phyloP scores from a whole-genome alignment of 1,140 invertebrate species.

The Zaprionus camerounensis region DNA sequence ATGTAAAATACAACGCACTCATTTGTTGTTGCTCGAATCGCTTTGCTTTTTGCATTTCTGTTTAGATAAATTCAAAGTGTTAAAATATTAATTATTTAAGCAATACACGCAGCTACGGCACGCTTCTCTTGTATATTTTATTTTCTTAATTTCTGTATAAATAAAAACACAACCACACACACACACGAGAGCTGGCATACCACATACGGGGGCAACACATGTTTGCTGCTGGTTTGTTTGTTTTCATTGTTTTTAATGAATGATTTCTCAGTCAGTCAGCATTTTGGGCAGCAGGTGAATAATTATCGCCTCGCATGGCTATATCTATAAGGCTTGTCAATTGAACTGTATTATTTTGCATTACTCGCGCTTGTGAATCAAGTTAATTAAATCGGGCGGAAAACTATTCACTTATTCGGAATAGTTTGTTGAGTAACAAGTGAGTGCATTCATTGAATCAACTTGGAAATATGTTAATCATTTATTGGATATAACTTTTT shows the following conservation, averaged over 20 bases:
- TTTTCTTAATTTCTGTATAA: slow-evolving; percentile 64
- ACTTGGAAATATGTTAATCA: background rate
- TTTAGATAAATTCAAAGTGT: slow-evolving; percentile 71
- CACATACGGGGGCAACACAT: slow-evolving; percentile 60
- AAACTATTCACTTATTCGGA: background rate
- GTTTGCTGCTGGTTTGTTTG: slow-evolving; percentile 75
- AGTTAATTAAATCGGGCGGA: background rate
- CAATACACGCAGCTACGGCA: slow-evolving; percentile 77
- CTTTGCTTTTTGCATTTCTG: slow-evolving; percentile 26
- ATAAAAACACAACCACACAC: slow-evolving; percentile 29
- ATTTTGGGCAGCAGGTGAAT: slow-evolving; percentile 70
- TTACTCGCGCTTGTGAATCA: slow-evolving; percentile 40
- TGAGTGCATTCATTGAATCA: background rate
- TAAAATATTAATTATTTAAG: slow-evolving; percentile 83
- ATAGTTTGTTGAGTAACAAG: background rate
- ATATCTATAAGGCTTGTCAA: slow-evolving; percentile 60
- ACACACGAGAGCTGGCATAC: slow-evolving; percentile 8
- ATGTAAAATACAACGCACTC: slow-evolving; percentile 73
- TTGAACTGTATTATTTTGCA: slow-evolving; percentile 52
- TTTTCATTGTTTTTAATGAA: slow-evolving; percentile 76
- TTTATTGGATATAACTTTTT: background rate
- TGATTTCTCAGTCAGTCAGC: slow-evolving; percentile 63
- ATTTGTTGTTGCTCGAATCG: slow-evolving; percentile 47
- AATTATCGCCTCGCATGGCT: slow-evolving; percentile 65
- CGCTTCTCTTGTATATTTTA: slow-evolving; percentile 81